Percentiles rank a stretch among this genome's conserved stretches.
phyloP scores from a whole-genome alignment of 2,113 vertebrate species.

The Megalops atlanticus region DNA sequence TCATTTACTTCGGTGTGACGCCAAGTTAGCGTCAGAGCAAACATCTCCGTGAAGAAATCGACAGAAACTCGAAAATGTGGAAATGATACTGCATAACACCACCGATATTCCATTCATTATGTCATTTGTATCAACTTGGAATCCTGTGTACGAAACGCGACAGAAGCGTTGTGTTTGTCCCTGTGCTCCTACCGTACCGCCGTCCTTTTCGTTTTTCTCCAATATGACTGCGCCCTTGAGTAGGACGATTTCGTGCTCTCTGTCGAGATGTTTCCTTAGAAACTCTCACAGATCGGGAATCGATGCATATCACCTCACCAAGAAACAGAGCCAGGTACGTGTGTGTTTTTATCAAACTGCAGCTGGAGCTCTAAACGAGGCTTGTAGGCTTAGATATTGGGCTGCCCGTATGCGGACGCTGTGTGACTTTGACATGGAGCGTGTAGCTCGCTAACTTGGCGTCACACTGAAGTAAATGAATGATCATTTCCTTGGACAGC shows the following conservation, averaged over 20 bases:
- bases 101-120: too few species aligned
- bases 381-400: slow-evolving; percentile 46
- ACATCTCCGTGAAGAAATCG: too few species aligned
- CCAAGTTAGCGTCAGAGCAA: not conserved
- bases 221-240: slow-evolving; percentile 73
- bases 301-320: slow-evolving; percentile 14
- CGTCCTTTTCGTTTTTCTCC: not conserved
- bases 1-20: too few species aligned
- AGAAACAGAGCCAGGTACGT: slow-evolving; percentile 50
- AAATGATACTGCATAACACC: too few species aligned
- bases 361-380: too few species aligned
- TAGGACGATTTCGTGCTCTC: slow-evolving; percentile 51
- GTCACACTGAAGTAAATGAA: too few species aligned
- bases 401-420: slow-evolving; percentile 21
- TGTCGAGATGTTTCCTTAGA: slow-evolving; percentile 60
- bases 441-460: not conserved
- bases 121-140: too few species aligned
- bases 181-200: slow-evolving; percentile 46
- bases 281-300: slow-evolving; percentile 40
- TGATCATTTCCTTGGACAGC: too few species aligned
- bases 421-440: slow-evolving; percentile 61
- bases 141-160: slow-evolving; percentile 13
- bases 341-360: not conserved
- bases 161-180: slow-evolving; percentile 27
- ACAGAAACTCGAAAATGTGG: too few species aligned